phyloP scores from a whole-genome alignment of 1,140 invertebrate genomes.

The Dysdera silvatica region DNA sequence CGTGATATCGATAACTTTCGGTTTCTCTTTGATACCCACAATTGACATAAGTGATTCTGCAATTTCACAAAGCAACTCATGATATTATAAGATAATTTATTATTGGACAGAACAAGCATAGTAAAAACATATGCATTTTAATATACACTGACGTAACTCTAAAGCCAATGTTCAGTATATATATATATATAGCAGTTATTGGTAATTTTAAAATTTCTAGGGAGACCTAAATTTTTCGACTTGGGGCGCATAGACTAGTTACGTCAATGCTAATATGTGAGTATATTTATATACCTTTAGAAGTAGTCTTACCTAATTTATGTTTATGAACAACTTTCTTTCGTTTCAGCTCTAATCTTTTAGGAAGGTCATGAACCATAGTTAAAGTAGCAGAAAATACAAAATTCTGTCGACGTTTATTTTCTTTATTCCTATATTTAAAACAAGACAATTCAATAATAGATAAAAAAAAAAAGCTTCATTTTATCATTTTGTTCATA shows the following conservation, averaged over 20 bases:
- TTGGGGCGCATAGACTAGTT: too few relatives aligned
- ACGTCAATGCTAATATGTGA: too few relatives aligned
- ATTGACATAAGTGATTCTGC: conserved; percentile 48
- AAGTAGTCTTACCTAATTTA: conserved; percentile 39
- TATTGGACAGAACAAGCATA: too few relatives aligned
- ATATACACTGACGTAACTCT: too few relatives aligned
- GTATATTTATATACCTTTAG: too few relatives aligned
- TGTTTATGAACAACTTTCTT: conserved; percentile 36
- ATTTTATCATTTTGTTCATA: neutral
- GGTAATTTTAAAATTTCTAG: too few relatives aligned
- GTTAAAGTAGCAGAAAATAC: conserved; percentile 97
- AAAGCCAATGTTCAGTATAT: too few relatives aligned
- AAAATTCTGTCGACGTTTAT: conserved; percentile 71
- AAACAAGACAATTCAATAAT: conserved; percentile 24
- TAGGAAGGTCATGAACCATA: conserved; percentile 65
- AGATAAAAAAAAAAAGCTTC: conserved; percentile 3
- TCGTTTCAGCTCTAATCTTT: conserved; percentile 54
- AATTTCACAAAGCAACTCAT: conserved; percentile 5
- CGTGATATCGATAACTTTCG: conserved; percentile 91
- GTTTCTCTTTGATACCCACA: conserved; percentile 68
- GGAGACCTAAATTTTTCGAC: too few relatives aligned
- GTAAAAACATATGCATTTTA: too few relatives aligned
- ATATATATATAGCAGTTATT: too few relatives aligned
- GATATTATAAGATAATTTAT: neutral
- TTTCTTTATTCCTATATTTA: conserved; percentile 43